Percentiles rank a stretch among this genome's conserved stretches.
These are phyloP conservation scores for Lordiphosa collinella DNA, from an alignment of 1,140 invertebrate species.

Conservation along the genomic window DNA sequence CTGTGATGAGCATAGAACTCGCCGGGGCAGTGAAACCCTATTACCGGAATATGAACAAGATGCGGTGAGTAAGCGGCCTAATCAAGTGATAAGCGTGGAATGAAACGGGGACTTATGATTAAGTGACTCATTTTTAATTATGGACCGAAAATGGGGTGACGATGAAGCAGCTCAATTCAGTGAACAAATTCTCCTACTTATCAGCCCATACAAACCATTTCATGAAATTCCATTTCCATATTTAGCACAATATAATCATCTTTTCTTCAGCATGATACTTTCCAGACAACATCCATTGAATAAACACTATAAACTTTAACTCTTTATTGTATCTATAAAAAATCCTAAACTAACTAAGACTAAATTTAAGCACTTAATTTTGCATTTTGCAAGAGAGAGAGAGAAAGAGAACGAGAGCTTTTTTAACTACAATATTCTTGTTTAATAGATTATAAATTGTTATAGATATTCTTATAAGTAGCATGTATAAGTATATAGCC, in stretches of 20 bases:
- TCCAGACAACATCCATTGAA: not conserved
- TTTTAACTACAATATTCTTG: constrained; percentile 29
- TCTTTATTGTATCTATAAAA: constrained; percentile 53
- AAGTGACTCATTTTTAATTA: not conserved
- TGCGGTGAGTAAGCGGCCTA: constrained; percentile 82
- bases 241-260: too few relatives aligned
- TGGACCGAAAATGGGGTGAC: too few relatives aligned
- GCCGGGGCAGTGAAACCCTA: constrained; percentile 84
- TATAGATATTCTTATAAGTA: not conserved
- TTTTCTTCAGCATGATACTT: too few relatives aligned
- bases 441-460: constrained; percentile 31
- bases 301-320: constrained; percentile 36
- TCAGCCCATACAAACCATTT: too few relatives aligned
- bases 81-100: not conserved
- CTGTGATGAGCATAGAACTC: constrained; percentile 83
- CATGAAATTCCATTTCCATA: too few relatives aligned
- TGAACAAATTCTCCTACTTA: too few relatives aligned
- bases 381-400: constrained; percentile 10
- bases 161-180: too few relatives aligned
- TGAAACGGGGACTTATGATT: not conserved
- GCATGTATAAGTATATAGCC: constrained; percentile 1
- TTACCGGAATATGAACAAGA: constrained; percentile 85
- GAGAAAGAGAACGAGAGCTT: constrained; percentile 6
- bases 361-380: constrained; percentile 64
- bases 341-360: constrained; percentile 43